Conservation (phyloP, 1,140 invertebrate species). For the Lepidostoma basale region DNA sequence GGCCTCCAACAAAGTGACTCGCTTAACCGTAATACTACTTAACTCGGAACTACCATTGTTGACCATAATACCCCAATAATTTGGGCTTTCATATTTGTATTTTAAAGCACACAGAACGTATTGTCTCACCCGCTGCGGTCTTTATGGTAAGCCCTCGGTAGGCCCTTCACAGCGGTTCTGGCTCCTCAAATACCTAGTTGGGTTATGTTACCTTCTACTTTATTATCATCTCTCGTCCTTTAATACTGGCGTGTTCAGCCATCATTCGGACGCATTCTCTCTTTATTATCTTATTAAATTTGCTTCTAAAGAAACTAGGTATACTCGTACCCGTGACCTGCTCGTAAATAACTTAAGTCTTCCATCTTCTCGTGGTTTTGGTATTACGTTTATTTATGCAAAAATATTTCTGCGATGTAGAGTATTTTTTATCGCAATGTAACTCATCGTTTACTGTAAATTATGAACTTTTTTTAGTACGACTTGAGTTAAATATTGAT, state of each 20-base stretch:
- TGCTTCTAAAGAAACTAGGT: background rate
- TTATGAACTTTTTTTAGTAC: no score
- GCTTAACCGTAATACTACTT: background rate
- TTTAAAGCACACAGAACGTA: background rate
- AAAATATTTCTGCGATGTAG: no score
- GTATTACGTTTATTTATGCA: no score
- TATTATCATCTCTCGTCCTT: background rate
- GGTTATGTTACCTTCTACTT: background rate
- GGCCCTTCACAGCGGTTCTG: no score
- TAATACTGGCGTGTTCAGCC: background rate
- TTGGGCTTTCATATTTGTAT: background rate
- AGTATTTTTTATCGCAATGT: no score
- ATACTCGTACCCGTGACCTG: no score
- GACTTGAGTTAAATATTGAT: no score
- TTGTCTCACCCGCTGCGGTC: background rate
- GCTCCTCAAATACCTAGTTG: no score
- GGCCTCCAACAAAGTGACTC: no score
- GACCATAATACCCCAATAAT: background rate
- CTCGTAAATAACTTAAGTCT: no score
- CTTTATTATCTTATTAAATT: background rate
- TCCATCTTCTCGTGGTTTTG: no score
- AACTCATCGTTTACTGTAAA: no score
- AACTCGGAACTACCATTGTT: constrained; percentile 3
- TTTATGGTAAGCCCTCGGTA: background rate
- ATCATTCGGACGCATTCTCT: background rate